Evolutionary conservation across 2,888 invertebrate genomes (phyloP).

Genomic region (Lepetodrilus schrolli): DNA sequence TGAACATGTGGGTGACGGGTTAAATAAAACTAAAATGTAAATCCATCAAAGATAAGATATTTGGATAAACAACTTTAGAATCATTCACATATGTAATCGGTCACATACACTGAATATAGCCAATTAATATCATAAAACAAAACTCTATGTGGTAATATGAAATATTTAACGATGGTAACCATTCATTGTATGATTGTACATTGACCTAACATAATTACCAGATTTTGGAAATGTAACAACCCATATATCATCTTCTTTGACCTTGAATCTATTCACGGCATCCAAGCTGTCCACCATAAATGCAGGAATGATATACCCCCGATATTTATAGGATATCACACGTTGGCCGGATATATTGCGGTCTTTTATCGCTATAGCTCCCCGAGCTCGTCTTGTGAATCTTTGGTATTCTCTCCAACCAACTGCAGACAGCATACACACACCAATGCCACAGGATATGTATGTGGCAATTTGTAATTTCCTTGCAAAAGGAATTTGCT

Average conservation of each 20-base stretch:
- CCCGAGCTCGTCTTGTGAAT: slow-evolving; percentile 42
- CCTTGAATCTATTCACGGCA: slow-evolving; percentile 79
- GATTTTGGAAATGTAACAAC: slow-evolving; percentile 91
- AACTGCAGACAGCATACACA: slow-evolving; percentile 44
- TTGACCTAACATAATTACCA: too few relatives aligned
- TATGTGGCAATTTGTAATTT: slow-evolving; percentile 46
- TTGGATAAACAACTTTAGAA: too few relatives aligned
- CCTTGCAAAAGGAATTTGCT: background rate
- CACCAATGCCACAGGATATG: slow-evolving; percentile 52
- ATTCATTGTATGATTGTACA: too few relatives aligned
- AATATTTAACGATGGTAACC: too few relatives aligned
- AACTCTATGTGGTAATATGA: too few relatives aligned
- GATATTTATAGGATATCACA: slow-evolving; percentile 51
- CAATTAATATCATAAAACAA: too few relatives aligned
- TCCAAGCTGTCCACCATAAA: slow-evolving; percentile 55
- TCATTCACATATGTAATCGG: too few relatives aligned
- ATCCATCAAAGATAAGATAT: too few relatives aligned
- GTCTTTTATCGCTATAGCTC: slow-evolving; percentile 46
- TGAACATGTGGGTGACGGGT: too few relatives aligned
- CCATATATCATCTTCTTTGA: slow-evolving; percentile 87
- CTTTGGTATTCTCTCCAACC: slow-evolving; percentile 43
- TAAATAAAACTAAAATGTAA: too few relatives aligned
- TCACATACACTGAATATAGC: too few relatives aligned
- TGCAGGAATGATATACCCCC: slow-evolving; percentile 57
- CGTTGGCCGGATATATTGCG: slow-evolving; percentile 37